Evolutionary conservation across 1,140 invertebrate genomes (phyloP).

Genomic region (Phymorhynchus buccinoides): DNA sequence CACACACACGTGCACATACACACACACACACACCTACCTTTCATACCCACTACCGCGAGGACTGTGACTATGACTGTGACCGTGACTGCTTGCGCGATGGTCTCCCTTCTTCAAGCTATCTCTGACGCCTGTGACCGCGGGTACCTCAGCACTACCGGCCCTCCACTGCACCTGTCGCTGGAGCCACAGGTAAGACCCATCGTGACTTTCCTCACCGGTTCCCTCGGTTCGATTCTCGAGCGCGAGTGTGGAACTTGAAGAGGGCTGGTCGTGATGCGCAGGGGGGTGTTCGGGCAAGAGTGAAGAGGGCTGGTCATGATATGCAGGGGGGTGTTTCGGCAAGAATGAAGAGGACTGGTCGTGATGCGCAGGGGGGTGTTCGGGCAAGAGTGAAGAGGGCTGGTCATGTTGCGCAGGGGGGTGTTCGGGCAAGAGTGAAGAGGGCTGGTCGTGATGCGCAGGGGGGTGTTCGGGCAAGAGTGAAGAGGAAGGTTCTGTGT

Average conservation of each 20-base stretch:
- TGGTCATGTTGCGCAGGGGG: no score
- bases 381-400: no score
- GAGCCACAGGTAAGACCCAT: conserved; percentile 33
- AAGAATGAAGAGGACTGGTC: neutral
- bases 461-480: no score
- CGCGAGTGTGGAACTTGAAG: neutral
- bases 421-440: neutral
- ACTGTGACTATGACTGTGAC: neutral
- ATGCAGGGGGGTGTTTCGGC: no score
- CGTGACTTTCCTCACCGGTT: conserved; percentile 31
- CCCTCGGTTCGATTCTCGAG: no score
- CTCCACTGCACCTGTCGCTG: conserved; percentile 15
- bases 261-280: neutral
- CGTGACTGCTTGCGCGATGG: no score
- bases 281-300: no score
- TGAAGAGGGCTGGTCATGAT: no score
- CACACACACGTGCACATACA: no score
- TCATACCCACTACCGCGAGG: no score
- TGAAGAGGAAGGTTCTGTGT: no score
- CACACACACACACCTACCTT: no score
- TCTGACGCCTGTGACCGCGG: neutral
- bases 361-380: neutral
- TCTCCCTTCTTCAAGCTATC: neutral
- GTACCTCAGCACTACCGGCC: neutral
- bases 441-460: neutral